Conservation (phyloP, 2,888 invertebrate species). For the Cheilosia impressa region DNA sequence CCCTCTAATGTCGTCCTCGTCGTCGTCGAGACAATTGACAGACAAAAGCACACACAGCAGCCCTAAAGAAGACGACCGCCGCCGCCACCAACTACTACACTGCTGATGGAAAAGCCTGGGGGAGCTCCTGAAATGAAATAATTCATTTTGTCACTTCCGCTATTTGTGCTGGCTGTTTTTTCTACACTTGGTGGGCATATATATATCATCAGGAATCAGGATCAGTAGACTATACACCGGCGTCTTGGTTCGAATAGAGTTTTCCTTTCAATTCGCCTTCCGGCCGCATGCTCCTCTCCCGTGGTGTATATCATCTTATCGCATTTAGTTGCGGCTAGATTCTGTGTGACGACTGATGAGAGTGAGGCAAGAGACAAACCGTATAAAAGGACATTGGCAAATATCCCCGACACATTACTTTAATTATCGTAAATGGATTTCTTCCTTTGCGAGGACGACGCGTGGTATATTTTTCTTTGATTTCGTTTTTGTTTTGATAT, state of each 20-base stretch:
- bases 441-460: slow-evolving; percentile 21
- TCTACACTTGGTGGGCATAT: not conserved
- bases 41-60: slow-evolving; percentile 64
- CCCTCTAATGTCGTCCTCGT: slow-evolving; percentile 17
- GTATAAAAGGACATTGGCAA: slow-evolving; percentile 69
- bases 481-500: slow-evolving; percentile 29
- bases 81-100: slow-evolving; percentile 5
- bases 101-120: slow-evolving; percentile 9
- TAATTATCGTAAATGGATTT: slow-evolving; percentile 74
- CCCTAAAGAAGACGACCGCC: not conserved
- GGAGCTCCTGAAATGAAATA: slow-evolving; percentile 55
- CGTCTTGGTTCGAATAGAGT: slow-evolving; percentile 51
- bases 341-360: slow-evolving; percentile 3
- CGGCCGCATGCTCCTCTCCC: slow-evolving; percentile 9
- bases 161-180: slow-evolving; percentile 54
- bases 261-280: slow-evolving; percentile 18
- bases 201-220: not conserved
- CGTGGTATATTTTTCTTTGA: slow-evolving; percentile 56
- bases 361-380: slow-evolving; percentile 64
- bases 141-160: slow-evolving; percentile 74
- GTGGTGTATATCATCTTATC: slow-evolving; percentile 21
- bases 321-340: slow-evolving; percentile 57
- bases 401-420: slow-evolving; percentile 70
- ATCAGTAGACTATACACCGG: not conserved
- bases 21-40: slow-evolving; percentile 72